Percentiles rank a stretch among this genome's conserved stretches.
These are phyloP conservation scores for Sturmia bella DNA, from an alignment of 2,888 invertebrate genomes.

Conservation along the genomic window DNA sequence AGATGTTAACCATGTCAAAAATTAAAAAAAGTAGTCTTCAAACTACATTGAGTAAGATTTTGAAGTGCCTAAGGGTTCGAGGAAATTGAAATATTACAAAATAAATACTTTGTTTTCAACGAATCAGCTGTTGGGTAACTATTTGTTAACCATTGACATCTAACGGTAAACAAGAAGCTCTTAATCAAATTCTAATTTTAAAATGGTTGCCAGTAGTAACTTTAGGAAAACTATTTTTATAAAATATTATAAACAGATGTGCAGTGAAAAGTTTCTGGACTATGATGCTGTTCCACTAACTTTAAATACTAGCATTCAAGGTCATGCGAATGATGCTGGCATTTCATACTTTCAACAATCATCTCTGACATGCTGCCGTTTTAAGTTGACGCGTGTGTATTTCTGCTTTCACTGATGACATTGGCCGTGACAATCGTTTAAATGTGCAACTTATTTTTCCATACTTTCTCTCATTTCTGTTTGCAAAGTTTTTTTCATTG, in stretches of 20 bases:
- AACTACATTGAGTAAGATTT: no score
- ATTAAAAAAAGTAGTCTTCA: no score
- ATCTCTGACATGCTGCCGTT: conserved; percentile 54
- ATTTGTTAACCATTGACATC: no score
- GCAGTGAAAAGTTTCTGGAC: conserved; percentile 19
- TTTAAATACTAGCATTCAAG: conserved; percentile 25
- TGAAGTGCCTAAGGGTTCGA: no score
- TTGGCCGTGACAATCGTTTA: conserved; percentile 57
- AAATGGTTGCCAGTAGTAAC: conserved; percentile 27
- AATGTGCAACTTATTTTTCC: conserved; percentile 9
- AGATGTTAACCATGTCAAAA: no score
- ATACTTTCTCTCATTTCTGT: conserved; percentile 13
- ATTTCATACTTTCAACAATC: conserved; percentile 4
- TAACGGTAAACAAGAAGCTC: no score
- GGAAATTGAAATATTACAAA: no score
- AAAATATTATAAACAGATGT: no score
- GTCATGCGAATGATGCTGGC: conserved; percentile 5
- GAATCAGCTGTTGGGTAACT: no score
- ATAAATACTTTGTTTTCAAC: no score
- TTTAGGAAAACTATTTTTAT: not conserved
- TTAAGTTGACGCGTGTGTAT: not conserved
- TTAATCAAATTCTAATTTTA: no score
- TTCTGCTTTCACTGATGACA: conserved; percentile 53
- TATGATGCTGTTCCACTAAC: conserved; percentile 14
- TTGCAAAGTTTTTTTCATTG: not conserved